Base-by-base conservation (phyloP, 2,888 invertebrate genomes). In the Leptinotarsa juncta region DNA sequence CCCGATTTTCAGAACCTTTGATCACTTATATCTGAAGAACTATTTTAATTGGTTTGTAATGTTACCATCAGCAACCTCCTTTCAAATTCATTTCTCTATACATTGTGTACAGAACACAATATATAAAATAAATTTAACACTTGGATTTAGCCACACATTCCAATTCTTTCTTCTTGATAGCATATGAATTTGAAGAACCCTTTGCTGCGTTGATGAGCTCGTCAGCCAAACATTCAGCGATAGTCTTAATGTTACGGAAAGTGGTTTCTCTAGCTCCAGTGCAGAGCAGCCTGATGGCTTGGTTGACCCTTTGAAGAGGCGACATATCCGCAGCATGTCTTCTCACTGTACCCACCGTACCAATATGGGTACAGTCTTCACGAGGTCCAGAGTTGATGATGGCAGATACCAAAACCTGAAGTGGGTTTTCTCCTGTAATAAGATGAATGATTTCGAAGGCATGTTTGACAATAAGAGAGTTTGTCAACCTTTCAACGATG, bases 101-200 rank as follows among this genome's bases (percentile, higher is more conserved):
- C 65, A 55, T 62, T 68, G 69, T 49, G 68, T 77, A 81, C 77
- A 80, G 80, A 79, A 78, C 49, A 83, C 78, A 60, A 67, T 20
- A 42, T 68, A 73, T 68, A 78, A 60, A 81, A 80, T 77, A 82
- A 82, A 84, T 87, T 97, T 99, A 99, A 96, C 99, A 96, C 93
- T 99, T 99, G 89, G 98, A 99, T 91, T 99, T 99, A 88, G 99
- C 99, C 84, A 99, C 99, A 93, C 99, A 97, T 91, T 99, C 99
- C 89, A 99, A 92, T 91, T 99, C 99, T 91, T 99, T 99, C 93
- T 99, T 99, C 92, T 99, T 99, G 90, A 99, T 99, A 83, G 99
- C 99, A 87, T 99, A 99, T 57, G 98, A 98, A 91, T 99, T 99
- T 79, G 99, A 99, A 79, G 99, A 99, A 81, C 99, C 99, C 94